phyloP scores from a whole-genome alignment of 2,113 vertebrate genomes.

The Silurus asotus region DNA sequence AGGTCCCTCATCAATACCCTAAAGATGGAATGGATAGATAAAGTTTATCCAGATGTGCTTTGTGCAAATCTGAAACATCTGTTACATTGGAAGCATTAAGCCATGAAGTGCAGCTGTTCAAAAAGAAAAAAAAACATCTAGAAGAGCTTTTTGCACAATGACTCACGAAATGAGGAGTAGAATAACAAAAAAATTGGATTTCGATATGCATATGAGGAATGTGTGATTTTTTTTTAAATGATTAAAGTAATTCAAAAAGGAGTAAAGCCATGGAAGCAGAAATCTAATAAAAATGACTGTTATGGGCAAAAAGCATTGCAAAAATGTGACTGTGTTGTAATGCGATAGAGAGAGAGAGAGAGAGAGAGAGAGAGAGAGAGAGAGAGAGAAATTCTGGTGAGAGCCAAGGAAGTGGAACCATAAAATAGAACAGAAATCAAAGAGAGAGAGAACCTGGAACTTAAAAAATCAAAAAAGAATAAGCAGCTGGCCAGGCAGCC shows the following conservation, averaged over 20 bases:
- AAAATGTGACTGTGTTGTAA: not conserved
- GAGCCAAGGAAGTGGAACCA: not conserved
- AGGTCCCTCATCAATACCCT: constrained; percentile 90
- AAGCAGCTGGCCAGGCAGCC: constrained; percentile 34
- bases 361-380: not conserved
- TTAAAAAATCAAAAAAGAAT: constrained; percentile 22
- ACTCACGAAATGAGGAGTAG: constrained; percentile 41
- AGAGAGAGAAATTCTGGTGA: constrained; percentile 8
- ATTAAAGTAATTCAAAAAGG: not conserved
- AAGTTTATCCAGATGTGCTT: not conserved
- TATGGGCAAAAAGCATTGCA: not conserved
- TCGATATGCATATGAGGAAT: constrained; percentile 11
- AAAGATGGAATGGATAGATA: not conserved
- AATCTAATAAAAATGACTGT: not conserved
- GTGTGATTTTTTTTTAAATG: not conserved
- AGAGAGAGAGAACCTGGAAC: constrained; percentile 8
- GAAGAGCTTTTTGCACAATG: constrained; percentile 27
- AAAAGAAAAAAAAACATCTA: constrained; percentile 13
- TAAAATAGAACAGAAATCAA: not conserved
- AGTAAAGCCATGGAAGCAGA: not conserved
- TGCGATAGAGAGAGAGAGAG: not conserved
- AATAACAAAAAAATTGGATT: constrained; percentile 3
- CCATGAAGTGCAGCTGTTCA: constrained; percentile 34
- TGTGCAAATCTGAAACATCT: constrained; percentile 29
- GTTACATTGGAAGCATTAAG: not conserved